Conservation (phyloP, 2,888 invertebrate genomes). For the Herminia tarsipennalis region DNA sequence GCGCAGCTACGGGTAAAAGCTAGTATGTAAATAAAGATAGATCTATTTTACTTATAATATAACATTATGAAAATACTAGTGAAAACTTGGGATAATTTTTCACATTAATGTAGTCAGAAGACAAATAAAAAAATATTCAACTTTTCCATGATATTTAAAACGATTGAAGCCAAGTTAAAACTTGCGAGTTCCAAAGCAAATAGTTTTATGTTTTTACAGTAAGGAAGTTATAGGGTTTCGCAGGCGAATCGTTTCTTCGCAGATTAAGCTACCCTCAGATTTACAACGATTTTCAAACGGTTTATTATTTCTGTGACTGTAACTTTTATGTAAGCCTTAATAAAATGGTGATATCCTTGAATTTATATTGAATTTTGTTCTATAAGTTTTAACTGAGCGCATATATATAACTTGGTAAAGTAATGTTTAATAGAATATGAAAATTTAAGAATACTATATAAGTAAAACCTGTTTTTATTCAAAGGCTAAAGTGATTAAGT, state of each 20-base stretch:
- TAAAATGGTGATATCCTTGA: conserved; percentile 15
- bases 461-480: too few relatives aligned
- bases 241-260: conserved; percentile 28
- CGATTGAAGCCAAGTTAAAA: too few relatives aligned
- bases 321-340: conserved; percentile 18
- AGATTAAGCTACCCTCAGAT: conserved; percentile 40
- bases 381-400: neutral
- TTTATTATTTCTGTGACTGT: conserved; percentile 23
- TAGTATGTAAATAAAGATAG: too few relatives aligned
- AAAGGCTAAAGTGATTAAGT: too few relatives aligned
- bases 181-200: conserved; percentile 27
- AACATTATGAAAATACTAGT: too few relatives aligned
- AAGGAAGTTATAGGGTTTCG: conserved; percentile 31
- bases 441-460: too few relatives aligned
- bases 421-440: neutral
- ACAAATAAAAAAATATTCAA: too few relatives aligned
- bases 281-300: conserved; percentile 33
- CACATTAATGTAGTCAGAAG: too few relatives aligned
- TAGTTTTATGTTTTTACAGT: conserved; percentile 26
- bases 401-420: neutral
- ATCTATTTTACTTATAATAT: too few relatives aligned
- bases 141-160: conserved; percentile 18
- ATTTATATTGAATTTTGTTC: conserved; percentile 3
- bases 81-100: too few relatives aligned
- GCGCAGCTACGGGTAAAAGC: too few relatives aligned